Conservation (phyloP, 1,140 invertebrate genomes). For the Lepidurus packardi region DNA sequence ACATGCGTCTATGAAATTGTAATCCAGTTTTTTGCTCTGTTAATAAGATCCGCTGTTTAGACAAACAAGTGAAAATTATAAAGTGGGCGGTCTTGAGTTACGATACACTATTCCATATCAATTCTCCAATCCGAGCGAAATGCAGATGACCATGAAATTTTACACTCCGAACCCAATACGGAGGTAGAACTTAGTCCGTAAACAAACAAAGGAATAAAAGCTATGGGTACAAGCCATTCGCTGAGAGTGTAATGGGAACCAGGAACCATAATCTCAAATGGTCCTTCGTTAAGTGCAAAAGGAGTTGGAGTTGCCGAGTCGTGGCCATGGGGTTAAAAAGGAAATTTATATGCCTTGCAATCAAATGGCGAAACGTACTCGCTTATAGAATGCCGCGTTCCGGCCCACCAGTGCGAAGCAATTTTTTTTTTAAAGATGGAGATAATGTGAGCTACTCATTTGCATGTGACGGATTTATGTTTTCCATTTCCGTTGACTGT, state of each 20-base stretch:
- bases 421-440: background rate
- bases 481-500: conserved; percentile 11
- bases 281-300: background rate
- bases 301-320: background rate
- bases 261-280: background rate
- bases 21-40: background rate
- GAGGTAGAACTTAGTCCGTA: background rate
- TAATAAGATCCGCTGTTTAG: conserved; percentile 10
- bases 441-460: conserved; percentile 13
- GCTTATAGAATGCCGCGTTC: background rate
- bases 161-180: background rate
- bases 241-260: background rate
- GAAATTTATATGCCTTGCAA: background rate
- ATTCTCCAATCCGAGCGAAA: background rate
- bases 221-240: background rate
- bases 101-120: background rate
- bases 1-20: no score
- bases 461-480: conserved; percentile 19
- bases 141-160: background rate
- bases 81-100: background rate
- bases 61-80: conserved; percentile 1
- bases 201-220: no score
- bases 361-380: background rate
- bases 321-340: background rate
- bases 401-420: background rate